Base-by-base conservation (phyloP, 1,140 invertebrate species). In the Spodoptera frugiperda region DNA sequence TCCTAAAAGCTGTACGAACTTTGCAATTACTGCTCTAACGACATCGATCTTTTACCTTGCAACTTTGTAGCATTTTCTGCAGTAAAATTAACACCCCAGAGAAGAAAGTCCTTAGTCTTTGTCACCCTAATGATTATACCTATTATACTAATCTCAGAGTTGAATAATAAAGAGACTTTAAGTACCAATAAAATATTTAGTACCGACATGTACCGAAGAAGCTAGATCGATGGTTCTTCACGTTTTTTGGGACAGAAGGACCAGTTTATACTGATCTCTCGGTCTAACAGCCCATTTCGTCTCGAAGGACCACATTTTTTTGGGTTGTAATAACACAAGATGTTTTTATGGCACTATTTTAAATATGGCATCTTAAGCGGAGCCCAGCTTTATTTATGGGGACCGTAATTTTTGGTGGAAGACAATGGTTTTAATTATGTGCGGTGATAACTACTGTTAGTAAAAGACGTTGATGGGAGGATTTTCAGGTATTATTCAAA, bases 101-200 rank as follows among this genome's bases (percentile, higher is more conserved):
- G 30, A 21, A 49, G 73, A 84, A 87, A 81, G 85, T 86, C 82
- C 80, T 83, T 80, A 84, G 88, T 86, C 85, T 86, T 78, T 84
- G 83, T 82, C 87, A 87, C 89, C 87, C 83, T 87, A 90, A 90
- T 88, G 84, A 91, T 88, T 87, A 82, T 79, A 82, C 86, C 88
- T 91, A 93, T 93, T 91, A 90, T 83, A 82, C 84, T 93, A 91
- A 93, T 89, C 86, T 89, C 80, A 76, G 78, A 88, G 87, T 83
- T 74, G 84, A 79, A 88, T 88, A 91, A 91, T 93, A 91, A 93
- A 90, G 80, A 79, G 68, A 78, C 81, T 89, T 91, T 93, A 91
- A 93, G 82, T 89, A 88, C 86, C 88, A 83, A 93, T 93, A 93
- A 93, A 93, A 93, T 91, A 89, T 90, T 93, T 91, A 89, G 90